A percentile compares a stretch with the other conserved stretches of the same genome.
Evolutionary conservation across 2,797 vertebrate genomes (phyloP).

Genomic region (Alca torda): DNA sequence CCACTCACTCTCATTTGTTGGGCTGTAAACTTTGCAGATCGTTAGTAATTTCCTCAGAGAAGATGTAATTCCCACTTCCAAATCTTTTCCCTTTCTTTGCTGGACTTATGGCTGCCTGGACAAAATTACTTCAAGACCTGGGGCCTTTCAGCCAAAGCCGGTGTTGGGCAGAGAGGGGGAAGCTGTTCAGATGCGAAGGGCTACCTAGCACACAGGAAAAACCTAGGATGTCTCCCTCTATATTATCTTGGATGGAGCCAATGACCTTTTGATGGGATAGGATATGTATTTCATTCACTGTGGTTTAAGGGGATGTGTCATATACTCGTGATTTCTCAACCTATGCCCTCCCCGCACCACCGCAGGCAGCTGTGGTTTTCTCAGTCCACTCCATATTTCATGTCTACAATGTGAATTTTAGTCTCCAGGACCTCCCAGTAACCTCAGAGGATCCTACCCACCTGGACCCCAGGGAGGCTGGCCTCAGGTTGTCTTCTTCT

Average conservation of each 20-base stretch:
- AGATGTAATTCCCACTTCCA: neutral
- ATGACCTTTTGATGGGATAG: neutral
- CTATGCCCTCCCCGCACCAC: too few species aligned
- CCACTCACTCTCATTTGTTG: neutral
- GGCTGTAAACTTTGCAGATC: neutral
- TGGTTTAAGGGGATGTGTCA: neutral
- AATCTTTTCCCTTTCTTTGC: neutral
- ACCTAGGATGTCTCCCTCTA: fast-evolving
- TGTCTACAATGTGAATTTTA: neutral
- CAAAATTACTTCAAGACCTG: neutral
- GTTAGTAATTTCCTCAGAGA: neutral
- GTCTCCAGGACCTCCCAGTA: neutral
- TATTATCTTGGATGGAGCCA: neutral
- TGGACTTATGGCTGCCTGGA: neutral
- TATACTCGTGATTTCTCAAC: neutral
- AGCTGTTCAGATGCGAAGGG: neutral
- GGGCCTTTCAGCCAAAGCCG: neutral
- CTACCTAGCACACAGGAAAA: neutral
- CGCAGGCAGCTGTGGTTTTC: neutral
- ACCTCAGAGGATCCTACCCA: neutral
- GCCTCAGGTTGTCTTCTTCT: neutral
- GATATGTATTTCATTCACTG: neutral
- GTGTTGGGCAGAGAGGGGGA: neutral
- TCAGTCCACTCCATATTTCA: neutral
- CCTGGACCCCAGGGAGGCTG: neutral